Conservation (phyloP, 2,113 vertebrate species). For the Ahaetulla prasina region DNA sequence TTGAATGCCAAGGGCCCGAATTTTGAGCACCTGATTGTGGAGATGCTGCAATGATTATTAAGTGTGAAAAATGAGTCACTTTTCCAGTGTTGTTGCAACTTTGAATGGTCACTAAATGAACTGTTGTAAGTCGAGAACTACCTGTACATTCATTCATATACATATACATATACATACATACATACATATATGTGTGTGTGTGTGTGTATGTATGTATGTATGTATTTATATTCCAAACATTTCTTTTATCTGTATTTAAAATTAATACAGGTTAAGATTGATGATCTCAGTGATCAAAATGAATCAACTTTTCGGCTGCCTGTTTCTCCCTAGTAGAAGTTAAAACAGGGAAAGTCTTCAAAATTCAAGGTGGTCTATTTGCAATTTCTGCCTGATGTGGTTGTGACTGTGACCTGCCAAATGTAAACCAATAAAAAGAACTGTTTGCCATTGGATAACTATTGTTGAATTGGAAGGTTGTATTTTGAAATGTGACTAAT, state of each 20-base stretch:
- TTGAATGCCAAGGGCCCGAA: background rate
- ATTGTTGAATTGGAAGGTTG: constrained; percentile 65
- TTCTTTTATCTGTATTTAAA: constrained; percentile 30
- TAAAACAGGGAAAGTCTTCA: constrained; percentile 60
- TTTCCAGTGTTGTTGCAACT: background rate
- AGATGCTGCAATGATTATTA: background rate
- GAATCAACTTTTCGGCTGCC: background rate
- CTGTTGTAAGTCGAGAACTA: background rate
- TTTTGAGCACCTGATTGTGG: background rate
- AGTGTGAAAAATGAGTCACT: background rate
- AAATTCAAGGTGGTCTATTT: constrained; percentile 62
- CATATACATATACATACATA: no score
- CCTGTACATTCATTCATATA: background rate
- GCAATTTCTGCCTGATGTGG: constrained; percentile 64
- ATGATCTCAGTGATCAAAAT: constrained; percentile 32
- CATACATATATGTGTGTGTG: no score
- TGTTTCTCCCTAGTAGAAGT: constrained; percentile 38
- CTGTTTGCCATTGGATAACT: constrained; percentile 67
- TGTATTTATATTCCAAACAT: no score
- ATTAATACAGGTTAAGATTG: constrained; percentile 15
- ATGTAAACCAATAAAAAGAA: constrained; percentile 65
- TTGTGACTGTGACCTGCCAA: constrained; percentile 65
- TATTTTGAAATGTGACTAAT: constrained; percentile 63
- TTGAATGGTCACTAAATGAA: background rate
- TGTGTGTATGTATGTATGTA: no score